Evolutionary conservation across 1,140 invertebrate genomes (phyloP).

Genomic region (Calliopsis andreniformis): DNA sequence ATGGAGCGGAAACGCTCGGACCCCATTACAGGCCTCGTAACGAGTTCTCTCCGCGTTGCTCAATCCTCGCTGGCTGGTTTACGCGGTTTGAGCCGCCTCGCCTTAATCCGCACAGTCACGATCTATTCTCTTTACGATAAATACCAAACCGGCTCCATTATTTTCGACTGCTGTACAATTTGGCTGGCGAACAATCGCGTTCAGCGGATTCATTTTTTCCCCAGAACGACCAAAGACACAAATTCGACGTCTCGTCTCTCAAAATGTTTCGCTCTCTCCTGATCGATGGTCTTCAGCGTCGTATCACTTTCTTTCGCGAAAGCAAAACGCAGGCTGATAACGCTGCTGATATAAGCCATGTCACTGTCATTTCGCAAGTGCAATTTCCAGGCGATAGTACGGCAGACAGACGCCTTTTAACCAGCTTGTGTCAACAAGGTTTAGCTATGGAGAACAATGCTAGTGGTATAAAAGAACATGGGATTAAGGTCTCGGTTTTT

Average conservation of each 20-base stretch:
- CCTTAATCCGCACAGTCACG: conserved; percentile 64
- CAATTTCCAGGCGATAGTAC: too few relatives aligned
- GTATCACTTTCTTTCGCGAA: background rate
- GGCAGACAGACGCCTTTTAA: background rate
- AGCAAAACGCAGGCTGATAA: background rate
- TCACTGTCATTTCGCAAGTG: too few relatives aligned
- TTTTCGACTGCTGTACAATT: background rate
- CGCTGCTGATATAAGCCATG: background rate
- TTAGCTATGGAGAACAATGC: too few relatives aligned
- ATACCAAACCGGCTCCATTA: conserved; percentile 31
- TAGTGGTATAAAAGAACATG: too few relatives aligned
- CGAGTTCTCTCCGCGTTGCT: conserved; percentile 62
- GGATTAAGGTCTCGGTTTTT: conserved; percentile 23
- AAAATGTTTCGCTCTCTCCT: background rate
- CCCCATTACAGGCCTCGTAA: conserved; percentile 69
- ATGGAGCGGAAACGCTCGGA: conserved; percentile 74
- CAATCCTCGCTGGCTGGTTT: conserved; percentile 59
- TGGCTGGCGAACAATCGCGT: background rate
- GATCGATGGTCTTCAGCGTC: background rate
- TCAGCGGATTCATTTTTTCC: background rate
- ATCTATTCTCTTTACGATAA: conserved; percentile 36
- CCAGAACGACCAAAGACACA: too few relatives aligned
- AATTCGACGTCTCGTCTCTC: too few relatives aligned
- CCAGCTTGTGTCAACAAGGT: background rate
- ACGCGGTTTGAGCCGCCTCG: conserved; percentile 58